Evolutionary conservation across 2,113 vertebrate genomes (phyloP), one percentile per base, ranked within the genome.

Genomic region (Ranitomeya variabilis): DNA sequence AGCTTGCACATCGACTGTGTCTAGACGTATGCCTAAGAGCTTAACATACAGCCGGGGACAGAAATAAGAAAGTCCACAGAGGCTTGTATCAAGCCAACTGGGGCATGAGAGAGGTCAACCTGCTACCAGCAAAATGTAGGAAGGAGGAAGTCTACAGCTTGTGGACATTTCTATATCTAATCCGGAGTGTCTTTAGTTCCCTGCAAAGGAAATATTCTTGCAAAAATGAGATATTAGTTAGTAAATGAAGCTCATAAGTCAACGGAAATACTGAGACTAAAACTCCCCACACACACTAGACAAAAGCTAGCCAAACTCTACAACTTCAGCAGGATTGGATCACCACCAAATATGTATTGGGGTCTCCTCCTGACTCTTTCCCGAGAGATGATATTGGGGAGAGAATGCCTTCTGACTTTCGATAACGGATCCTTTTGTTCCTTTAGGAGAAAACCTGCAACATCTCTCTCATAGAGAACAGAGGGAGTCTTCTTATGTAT

Each of bases 101-200:
- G 93, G 92, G 91, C 93, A 93, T 94, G 93, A 26, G 93, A 94
- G 92, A 93, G 93, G 92, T 93, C 93, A 93, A 84, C 26, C 7
- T 91, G 4, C 59, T 55, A 0, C 87, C 81, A 87, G 4, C 69
- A 55, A 37, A 55, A 71, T 55, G 74, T 37, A 37, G 23, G 52
- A 59, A 73, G 45, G 57, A 69, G 73, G 67, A 85, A 85, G 18
- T 31, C n/a, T 78, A 52, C 83, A 31, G n/a, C 62, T 23, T 55
- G 18, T 15, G 64, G 76, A 66, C 76, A 80, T 15, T 23, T 60
- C 60, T 64, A 67, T 66, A 60, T 77, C 57, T 86, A 54, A 86
- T 86, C 73, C 21, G 26, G 10, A 0, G 0, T 0, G 0, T 0
- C 0, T 7, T 21, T 67, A 2, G 0, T 51, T 64, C 31, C 57